Conservation (phyloP, 2,888 invertebrate species). For the Pyrocoelia pectoralis region DNA sequence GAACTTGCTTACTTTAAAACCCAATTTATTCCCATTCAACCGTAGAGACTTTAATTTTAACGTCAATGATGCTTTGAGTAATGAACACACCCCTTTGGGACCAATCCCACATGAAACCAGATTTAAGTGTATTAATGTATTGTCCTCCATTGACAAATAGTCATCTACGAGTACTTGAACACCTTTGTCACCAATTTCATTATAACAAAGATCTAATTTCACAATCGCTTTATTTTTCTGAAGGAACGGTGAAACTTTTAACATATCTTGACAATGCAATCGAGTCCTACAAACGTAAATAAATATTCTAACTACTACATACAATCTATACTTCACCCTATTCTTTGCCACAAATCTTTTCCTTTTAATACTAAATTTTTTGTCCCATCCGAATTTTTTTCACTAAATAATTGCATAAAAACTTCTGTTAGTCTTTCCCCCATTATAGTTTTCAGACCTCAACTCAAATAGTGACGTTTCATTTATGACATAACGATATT, state of each 20-base stretch:
- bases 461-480: not conserved
- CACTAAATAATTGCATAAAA: constrained; percentile 55
- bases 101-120: constrained; percentile 66
- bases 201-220: constrained; percentile 65
- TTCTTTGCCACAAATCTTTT: constrained; percentile 60
- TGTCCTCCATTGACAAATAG: constrained; percentile 59
- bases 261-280: constrained; percentile 62
- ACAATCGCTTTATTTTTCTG: constrained; percentile 60
- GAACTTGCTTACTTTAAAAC: constrained; percentile 55
- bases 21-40: constrained; percentile 68
- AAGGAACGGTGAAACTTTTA: constrained; percentile 62
- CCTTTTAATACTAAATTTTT: constrained; percentile 64
- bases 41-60: constrained; percentile 63
- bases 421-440: constrained; percentile 42
- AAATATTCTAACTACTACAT: not conserved
- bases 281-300: constrained; percentile 58
- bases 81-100: constrained; percentile 56
- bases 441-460: not conserved
- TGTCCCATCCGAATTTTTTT: constrained; percentile 65
- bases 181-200: constrained; percentile 64
- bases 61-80: constrained; percentile 44
- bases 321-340: constrained; percentile 49
- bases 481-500: not conserved
- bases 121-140: constrained; percentile 64
- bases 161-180: constrained; percentile 60